Conservation (phyloP, 2,888 invertebrate species). For the Ctenicera cuprea region DNA sequence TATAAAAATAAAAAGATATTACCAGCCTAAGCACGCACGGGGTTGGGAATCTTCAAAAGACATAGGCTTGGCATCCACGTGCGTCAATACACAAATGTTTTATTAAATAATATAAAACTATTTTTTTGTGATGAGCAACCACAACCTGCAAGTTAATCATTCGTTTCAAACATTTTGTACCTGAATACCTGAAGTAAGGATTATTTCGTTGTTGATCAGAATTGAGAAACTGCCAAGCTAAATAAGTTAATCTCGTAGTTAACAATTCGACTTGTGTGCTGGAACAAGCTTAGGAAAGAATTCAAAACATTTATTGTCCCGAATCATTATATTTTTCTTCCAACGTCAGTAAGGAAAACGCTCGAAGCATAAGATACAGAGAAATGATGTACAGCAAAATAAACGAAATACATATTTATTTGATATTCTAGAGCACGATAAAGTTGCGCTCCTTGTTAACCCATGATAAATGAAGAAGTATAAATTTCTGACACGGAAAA, state of each 20-base stretch:
- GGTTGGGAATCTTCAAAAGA: slow-evolving; percentile 57
- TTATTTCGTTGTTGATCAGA: slow-evolving; percentile 2
- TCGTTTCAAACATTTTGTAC: slow-evolving; percentile 6
- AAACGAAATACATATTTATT: slow-evolving; percentile 49
- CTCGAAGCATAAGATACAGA: slow-evolving; percentile 11
- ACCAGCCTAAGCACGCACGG: slow-evolving; percentile 57
- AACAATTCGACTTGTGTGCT: background rate
- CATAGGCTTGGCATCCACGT: slow-evolving; percentile 60
- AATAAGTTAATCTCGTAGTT: background rate
- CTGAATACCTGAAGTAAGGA: background rate
- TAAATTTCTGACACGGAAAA: slow-evolving; percentile 53
- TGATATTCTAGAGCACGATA: slow-evolving; percentile 44
- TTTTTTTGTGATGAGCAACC: slow-evolving; percentile 34
- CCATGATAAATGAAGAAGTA: slow-evolving; percentile 51
- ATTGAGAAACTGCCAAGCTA: background rate
- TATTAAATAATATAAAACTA: slow-evolving; percentile 51
- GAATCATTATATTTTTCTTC: slow-evolving; percentile 18
- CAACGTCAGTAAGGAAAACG: slow-evolving; percentile 17
- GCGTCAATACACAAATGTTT: slow-evolving; percentile 57
- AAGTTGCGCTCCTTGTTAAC: slow-evolving; percentile 45
- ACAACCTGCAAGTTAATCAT: slow-evolving; percentile 13
- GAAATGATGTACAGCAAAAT: slow-evolving; percentile 35
- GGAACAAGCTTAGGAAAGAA: slow-evolving; percentile 14
- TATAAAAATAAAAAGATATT: slow-evolving; percentile 48
- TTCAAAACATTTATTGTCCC: slow-evolving; percentile 12